A percentile compares a stretch with the other conserved stretches of the same genome.
These are phyloP conservation scores for Anneissia japonica DNA, from an alignment of 35 echinoderm and acorn worm species.

Conservation along the genomic window DNA sequence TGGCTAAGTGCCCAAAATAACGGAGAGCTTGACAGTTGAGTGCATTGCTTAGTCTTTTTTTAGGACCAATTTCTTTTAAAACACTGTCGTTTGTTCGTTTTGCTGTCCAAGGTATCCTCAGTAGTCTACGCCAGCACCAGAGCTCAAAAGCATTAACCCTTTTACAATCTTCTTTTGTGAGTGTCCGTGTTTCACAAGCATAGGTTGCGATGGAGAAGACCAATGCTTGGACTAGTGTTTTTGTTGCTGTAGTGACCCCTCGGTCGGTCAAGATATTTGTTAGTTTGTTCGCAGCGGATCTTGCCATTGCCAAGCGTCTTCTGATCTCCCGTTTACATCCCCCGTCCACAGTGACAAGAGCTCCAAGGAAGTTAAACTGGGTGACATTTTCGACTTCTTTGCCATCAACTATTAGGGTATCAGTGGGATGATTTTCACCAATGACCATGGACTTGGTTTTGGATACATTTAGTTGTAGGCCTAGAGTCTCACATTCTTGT, in stretches of 20 bases:
- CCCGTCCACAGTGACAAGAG: conserved; percentile 4
- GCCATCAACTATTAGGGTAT: neutral
- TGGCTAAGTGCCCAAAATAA: conserved; percentile 23
- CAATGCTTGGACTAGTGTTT: neutral
- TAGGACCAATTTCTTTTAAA: neutral
- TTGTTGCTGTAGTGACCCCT: neutral
- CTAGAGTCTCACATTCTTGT: neutral
- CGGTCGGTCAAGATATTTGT: conserved; percentile 13
- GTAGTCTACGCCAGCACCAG: conserved; percentile 24
- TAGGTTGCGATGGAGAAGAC: neutral
- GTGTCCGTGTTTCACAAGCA: neutral
- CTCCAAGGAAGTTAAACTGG: neutral
- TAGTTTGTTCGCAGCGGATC: conserved; percentile 3
- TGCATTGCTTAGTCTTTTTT: neutral
- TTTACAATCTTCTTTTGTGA: neutral
- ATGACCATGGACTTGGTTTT: conserved; percentile 23
- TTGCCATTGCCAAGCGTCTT: conserved; percentile 1
- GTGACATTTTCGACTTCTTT: conserved; percentile 9
- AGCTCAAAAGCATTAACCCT: conserved; percentile 7
- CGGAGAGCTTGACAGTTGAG: neutral
- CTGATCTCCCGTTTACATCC: conserved; percentile 7
- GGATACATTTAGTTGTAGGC: conserved; percentile 6
- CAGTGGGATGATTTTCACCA: neutral
- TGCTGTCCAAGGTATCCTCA: conserved; percentile 9
- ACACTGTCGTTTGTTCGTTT: conserved; percentile 6